Evolutionary conservation across 2,888 invertebrate genomes (phyloP).

Genomic region (Epicampocera succincta): DNA sequence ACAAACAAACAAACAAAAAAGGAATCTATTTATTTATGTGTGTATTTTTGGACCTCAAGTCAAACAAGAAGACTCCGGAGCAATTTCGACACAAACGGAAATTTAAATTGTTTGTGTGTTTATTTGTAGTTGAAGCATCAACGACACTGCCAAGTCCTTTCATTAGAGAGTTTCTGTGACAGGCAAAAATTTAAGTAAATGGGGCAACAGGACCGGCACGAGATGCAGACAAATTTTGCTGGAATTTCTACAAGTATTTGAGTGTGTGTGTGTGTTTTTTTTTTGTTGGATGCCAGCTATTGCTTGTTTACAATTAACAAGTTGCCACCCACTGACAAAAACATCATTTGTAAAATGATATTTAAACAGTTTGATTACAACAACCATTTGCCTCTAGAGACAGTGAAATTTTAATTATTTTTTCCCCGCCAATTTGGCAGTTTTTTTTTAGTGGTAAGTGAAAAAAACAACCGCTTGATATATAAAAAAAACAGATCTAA

Average conservation of each 20-base stretch:
- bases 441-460: too few species aligned
- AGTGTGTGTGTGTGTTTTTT: too few species aligned
- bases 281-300: conserved; percentile 17
- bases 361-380: conserved; percentile 27
- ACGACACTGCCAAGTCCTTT: conserved; percentile 17
- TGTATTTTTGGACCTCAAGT: conserved; percentile 23
- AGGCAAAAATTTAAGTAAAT: neutral
- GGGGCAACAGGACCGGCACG: too few species aligned
- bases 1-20: too few species aligned
- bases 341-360: conserved; percentile 12
- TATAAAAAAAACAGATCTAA: too few species aligned
- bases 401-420: neutral
- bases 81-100: conserved; percentile 30
- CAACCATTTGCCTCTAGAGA: neutral
- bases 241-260: neutral
- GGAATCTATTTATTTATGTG: neutral
- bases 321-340: neutral
- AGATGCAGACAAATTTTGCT: neutral
- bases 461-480: too few species aligned
- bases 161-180: neutral
- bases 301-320: conserved; percentile 47
- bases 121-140: neutral
- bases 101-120: conserved; percentile 11
- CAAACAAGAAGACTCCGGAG: conserved; percentile 7
- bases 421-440: too few species aligned